These are phyloP conservation scores for Elgonia sp. DNA, from an alignment of 2,888 invertebrate species.

Conservation along the genomic window DNA sequence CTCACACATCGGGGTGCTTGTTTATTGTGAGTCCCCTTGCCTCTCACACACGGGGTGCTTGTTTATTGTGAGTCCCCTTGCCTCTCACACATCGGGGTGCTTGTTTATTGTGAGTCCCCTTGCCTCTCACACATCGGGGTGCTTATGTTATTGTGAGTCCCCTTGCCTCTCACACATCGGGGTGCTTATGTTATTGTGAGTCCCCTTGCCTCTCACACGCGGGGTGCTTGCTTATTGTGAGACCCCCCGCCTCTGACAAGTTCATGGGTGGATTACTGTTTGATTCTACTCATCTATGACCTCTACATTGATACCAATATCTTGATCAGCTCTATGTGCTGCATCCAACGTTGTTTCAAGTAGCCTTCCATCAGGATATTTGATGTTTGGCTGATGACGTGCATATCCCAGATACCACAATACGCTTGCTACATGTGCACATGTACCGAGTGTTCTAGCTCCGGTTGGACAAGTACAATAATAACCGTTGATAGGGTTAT, in stretches of 20 bases:
- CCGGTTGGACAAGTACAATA: too few relatives aligned
- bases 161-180: slow-evolving; percentile 1
- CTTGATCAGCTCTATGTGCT: too few relatives aligned
- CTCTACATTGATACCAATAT: too few relatives aligned
- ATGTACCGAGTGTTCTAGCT: too few relatives aligned
- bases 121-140: background rate
- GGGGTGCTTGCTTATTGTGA: background rate
- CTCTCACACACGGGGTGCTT: background rate
- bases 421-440: too few relatives aligned
- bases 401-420: too few relatives aligned
- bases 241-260: background rate
- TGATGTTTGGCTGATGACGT: too few relatives aligned
- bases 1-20: background rate
- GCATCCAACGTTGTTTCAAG: too few relatives aligned
- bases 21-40: background rate
- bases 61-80: background rate
- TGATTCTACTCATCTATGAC: background rate
- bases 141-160: background rate
- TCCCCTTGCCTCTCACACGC: background rate
- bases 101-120: background rate
- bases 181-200: background rate
- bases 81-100: background rate
- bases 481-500: too few relatives aligned
- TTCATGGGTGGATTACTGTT: background rate
- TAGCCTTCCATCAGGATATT: too few relatives aligned